Evolutionary conservation across 2,888 invertebrate genomes (phyloP).

Genomic region (Antitype chi): DNA sequence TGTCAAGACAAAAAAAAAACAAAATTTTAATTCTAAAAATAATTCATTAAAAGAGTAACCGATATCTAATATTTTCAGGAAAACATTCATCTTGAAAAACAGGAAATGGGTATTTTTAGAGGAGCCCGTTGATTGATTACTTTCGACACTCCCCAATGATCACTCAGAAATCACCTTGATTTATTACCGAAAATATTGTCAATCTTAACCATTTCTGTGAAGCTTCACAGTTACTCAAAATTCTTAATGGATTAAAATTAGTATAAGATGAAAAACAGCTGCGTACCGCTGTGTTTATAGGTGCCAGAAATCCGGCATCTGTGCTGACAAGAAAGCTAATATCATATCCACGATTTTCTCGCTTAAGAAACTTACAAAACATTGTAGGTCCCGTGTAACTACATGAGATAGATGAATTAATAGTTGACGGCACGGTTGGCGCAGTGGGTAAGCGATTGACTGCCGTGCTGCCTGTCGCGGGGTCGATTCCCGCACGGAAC

Average conservation of each 20-base stretch:
- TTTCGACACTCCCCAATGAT: constrained; percentile 32
- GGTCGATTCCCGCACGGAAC: too few relatives aligned
- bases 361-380: neutral
- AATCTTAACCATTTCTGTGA: constrained; percentile 1
- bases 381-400: neutral
- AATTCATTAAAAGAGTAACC: neutral
- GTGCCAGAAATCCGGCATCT: too few relatives aligned
- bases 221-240: neutral
- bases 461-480: too few relatives aligned
- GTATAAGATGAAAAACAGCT: constrained; percentile 18
- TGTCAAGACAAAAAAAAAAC: neutral
- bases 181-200: constrained; percentile 50
- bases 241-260: constrained; percentile 26
- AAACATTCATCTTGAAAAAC: constrained; percentile 13
- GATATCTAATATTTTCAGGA: neutral
- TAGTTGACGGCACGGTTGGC: too few relatives aligned
- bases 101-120: constrained; percentile 12
- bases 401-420: too few relatives aligned
- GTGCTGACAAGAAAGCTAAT: neutral
- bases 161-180: constrained; percentile 42
- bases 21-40: neutral
- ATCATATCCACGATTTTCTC: neutral
- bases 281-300: neutral
- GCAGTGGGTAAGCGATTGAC: too few relatives aligned
- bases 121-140: constrained; percentile 52